Base-by-base conservation (phyloP, 2,888 invertebrate genomes). In the Chymomyza procnemis region DNA sequence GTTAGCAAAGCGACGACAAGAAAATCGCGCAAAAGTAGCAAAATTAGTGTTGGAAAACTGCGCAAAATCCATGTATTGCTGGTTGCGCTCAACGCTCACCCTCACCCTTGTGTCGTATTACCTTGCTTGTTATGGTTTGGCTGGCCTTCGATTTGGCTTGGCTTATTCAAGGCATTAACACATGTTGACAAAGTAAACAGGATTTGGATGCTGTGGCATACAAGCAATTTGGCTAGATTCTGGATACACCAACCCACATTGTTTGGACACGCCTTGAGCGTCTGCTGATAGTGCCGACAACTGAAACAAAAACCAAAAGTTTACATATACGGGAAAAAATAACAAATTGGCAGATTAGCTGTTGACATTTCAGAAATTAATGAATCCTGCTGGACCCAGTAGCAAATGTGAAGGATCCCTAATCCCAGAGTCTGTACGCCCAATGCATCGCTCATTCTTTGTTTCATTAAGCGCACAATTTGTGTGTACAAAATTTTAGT, bases 291-390 rank as follows among this genome's bases (percentile, higher is more conserved):
- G 59, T 46, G 59, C 46, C n/a, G 14, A 21, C 59, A 59, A 46
- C 19, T 48, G 6, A 56, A 59, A 22, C n/a, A 8, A 48, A 30
- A 47, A 26, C 55, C 21, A 50, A 16, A 66, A 56, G 34, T 48
- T 14, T 21, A 9, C 55, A 18, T 12, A 52, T 22, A 56, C 50
- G n/a, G 58, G 34, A 76, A 76, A 78, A 80, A 75, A 76, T 78
- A 84, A 85, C 86, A 89, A 87, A 89, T 88, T 88, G 89, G 83
- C 80, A 87, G 87, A 85, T 88, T 88, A 88, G 88, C 75, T 85
- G 88, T 83, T 88, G 88, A 88, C 89, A 85, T 88, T 88, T 83
- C 79, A 79, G 81, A 79, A 88, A 89, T 88, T 89, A 88, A 89
- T 88, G 89, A 88, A 88, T 86, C 85, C 66, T 68, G 77, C 73